Evolutionary conservation across 2,797 vertebrate genomes (phyloP).

Genomic region (Phataginus tricuspis): DNA sequence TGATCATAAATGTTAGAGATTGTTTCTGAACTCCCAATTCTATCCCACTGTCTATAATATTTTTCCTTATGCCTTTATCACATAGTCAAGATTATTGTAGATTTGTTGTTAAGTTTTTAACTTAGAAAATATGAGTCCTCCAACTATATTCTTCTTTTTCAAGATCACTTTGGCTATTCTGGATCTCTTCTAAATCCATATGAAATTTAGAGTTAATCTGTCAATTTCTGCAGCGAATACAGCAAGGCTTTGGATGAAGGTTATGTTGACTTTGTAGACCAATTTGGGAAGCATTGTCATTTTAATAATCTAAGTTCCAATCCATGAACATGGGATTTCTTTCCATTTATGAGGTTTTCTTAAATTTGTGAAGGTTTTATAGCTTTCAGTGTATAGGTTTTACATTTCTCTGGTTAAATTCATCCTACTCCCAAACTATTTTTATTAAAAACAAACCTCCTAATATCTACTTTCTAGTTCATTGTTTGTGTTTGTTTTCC

Average conservation of each 20-base stretch:
- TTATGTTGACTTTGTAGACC: background rate
- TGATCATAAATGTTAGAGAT: background rate
- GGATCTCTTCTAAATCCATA: background rate
- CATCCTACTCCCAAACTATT: background rate
- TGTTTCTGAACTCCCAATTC: background rate
- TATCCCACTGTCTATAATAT: background rate
- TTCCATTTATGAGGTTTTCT: background rate
- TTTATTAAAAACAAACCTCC: constrained; percentile 5
- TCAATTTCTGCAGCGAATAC: background rate
- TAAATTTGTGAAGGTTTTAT: background rate
- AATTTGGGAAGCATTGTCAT: background rate
- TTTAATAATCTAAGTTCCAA: constrained; percentile 10
- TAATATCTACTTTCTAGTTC: background rate
- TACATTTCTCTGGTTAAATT: background rate
- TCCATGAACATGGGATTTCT: background rate
- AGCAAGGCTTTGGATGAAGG: background rate
- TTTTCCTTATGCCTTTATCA: background rate
- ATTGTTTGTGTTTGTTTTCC: too few species aligned
- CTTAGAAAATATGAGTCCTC: background rate
- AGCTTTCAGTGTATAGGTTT: background rate
- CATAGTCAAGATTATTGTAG: background rate
- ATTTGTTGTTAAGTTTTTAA: background rate
- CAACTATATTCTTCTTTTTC: background rate
- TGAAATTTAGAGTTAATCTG: background rate
- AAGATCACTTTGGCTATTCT: background rate